Percentiles rank a stretch among this genome's conserved stretches.
phyloP scores from a whole-genome alignment of 2,797 vertebrate genomes.

The Muscicapa comitata region DNA sequence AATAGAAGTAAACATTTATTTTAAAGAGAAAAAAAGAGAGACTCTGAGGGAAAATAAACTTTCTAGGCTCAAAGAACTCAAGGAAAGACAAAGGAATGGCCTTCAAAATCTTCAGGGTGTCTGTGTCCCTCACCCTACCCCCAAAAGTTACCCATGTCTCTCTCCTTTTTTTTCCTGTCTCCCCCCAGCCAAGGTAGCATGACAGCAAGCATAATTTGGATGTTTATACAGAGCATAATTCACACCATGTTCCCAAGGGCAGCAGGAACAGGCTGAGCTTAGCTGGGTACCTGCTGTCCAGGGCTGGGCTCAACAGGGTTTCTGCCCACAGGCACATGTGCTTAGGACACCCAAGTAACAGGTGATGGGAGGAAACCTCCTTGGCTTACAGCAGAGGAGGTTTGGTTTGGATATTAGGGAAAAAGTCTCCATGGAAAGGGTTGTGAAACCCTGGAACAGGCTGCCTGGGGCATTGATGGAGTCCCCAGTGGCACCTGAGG shows the following conservation, averaged over 20 bases:
- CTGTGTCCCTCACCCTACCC: rapidly evolving
- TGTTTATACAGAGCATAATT: not conserved
- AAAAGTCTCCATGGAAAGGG: not conserved
- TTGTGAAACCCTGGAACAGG: not conserved
- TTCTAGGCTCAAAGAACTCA: not conserved
- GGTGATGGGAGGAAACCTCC: rapidly evolving
- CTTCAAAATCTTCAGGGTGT: not conserved
- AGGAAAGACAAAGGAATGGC: not conserved
- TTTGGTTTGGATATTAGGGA: not conserved
- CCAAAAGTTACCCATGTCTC: rapidly evolving
- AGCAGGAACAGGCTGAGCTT: not conserved
- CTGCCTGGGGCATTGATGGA: not conserved
- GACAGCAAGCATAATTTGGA: not conserved
- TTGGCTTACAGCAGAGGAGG: not conserved
- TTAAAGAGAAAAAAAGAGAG: not conserved
- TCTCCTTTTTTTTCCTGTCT: not conserved
- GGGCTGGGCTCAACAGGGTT: not conserved
- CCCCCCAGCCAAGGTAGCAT: not conserved
- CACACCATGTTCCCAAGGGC: not conserved
- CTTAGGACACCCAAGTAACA: not conserved
- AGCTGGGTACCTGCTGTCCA: not conserved
- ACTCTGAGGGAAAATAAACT: not conserved
- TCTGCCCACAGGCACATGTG: rapidly evolving
- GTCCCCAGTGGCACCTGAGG: not conserved
- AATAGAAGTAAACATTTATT: not conserved